Base-by-base conservation (phyloP, 1,140 invertebrate species). In the Scaptomyza graminum region DNA sequence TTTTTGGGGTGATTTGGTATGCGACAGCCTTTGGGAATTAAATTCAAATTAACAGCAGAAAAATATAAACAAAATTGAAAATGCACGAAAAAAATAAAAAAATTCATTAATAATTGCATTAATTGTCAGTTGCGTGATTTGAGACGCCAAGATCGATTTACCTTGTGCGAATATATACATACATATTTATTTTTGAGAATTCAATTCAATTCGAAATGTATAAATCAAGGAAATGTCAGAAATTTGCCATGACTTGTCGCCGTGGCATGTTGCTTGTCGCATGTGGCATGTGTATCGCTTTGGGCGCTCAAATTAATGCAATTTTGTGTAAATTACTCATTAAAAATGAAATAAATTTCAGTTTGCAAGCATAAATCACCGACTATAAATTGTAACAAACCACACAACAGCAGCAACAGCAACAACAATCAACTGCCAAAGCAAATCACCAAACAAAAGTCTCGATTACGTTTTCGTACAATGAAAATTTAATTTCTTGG, bases 271-370 rank as follows among this genome's bases (percentile, higher is more conserved):
- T 34, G 46, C 37, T 31, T 49, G 50, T 69, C 44, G n/a, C 31
- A 18, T 47, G 34, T 70, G 71, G 60, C 71, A 54, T 59, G 43
- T 67, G 43, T 68, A 72, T 39, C 47, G 77, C 73, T 70, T 76
- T 80, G 77, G 77, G 62, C 81, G 73, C 76, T 50, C 71, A 88
- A 79, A 88, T 88, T 83, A 88, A 88, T 88, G 84, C 84, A 89
- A 83, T 88, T 89, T 89, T 88, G 83, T 89, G 83, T 88, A 88
- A 88, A 88, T 88, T 88, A 88, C 83, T 88, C 83, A 88, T 88
- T 88, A 88, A 88, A 88, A 89, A 64, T 73, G 79, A 88, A 77
- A 88, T 88, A 83, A 88, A 88, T 88, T 88, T 69, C 60, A 62
- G 76, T 61, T 76, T 7, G 63, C 82, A 59, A 67, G 83, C 83